These are phyloP conservation scores for Cyphotilapia sp. DNA, from an alignment of 2,113 vertebrate species.

Conservation along the genomic window DNA sequence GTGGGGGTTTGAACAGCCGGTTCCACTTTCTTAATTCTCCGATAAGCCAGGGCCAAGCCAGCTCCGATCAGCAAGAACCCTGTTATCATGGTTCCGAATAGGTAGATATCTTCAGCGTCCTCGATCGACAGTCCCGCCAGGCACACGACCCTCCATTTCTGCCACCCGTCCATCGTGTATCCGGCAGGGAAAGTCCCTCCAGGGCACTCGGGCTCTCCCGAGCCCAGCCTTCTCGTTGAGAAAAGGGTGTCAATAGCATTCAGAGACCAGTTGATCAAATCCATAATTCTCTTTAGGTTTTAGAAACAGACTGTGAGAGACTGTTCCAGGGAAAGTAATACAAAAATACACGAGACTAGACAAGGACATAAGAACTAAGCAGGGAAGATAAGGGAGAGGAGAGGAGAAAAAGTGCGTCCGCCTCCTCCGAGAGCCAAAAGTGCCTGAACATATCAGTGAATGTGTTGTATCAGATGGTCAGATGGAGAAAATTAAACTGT, in stretches of 20 bases:
- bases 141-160: too few relatives aligned
- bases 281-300: background rate
- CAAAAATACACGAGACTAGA: background rate
- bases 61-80: too few relatives aligned
- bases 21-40: too few relatives aligned
- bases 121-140: too few relatives aligned
- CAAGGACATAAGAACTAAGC: background rate
- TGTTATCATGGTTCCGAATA: too few relatives aligned
- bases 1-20: too few relatives aligned
- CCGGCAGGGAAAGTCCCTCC: too few relatives aligned
- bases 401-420: background rate
- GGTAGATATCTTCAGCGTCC: too few relatives aligned
- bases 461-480: constrained; percentile 1
- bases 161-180: too few relatives aligned
- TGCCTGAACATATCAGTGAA: constrained; percentile 9
- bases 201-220: background rate
- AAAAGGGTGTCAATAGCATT: background rate
- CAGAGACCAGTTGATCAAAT: background rate
- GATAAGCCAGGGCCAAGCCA: too few relatives aligned
- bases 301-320: background rate
- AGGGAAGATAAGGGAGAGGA: background rate
- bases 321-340: background rate
- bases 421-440: background rate
- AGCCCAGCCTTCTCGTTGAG: background rate
- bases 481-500: constrained; percentile 33